These are phyloP conservation scores for Sander lucioperca DNA, from an alignment of 2,113 vertebrate genomes.

Conservation along the genomic window DNA sequence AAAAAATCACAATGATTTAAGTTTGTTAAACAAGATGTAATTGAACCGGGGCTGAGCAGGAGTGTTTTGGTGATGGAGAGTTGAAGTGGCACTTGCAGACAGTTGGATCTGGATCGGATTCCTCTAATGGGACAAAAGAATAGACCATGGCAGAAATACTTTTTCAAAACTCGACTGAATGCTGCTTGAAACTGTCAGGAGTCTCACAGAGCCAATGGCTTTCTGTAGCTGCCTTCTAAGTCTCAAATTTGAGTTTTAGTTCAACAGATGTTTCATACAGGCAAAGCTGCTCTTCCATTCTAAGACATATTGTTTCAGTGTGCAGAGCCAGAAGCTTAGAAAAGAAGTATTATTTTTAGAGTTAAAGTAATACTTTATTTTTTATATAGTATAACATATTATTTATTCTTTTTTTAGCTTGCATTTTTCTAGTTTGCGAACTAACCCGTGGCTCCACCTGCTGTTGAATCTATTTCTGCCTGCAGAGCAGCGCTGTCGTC, in stretches of 20 bases:
- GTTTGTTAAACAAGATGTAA: conserved; percentile 72
- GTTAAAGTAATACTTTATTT: conserved; percentile 52
- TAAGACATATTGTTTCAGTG: conserved; percentile 8
- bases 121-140: conserved; percentile 17
- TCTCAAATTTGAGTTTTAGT: conserved; percentile 16
- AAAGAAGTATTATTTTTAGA: conserved; percentile 42
- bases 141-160: conserved; percentile 12
- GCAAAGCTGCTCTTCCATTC: conserved; percentile 11
- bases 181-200: conserved; percentile 22
- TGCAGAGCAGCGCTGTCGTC: conserved; percentile 19
- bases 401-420: conserved; percentile 53
- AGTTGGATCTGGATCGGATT: conserved; percentile 9
- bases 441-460: conserved; percentile 7
- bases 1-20: conserved; percentile 66
- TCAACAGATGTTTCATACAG: conserved; percentile 2
- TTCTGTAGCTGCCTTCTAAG: conserved; percentile 14
- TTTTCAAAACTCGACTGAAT: conserved; percentile 8
- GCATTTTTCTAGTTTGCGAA: conserved; percentile 11
- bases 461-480: conserved; percentile 24
- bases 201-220: conserved; percentile 4
- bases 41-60: conserved; percentile 68
- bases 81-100: conserved; percentile 16
- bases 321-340: conserved; percentile 24
- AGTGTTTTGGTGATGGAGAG: conserved; percentile 77
- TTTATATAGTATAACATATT: conserved; percentile 33